These are phyloP conservation scores for Brachypteracias leptosomus DNA, from an alignment of 2,113 vertebrate species.

Conservation along the genomic window DNA sequence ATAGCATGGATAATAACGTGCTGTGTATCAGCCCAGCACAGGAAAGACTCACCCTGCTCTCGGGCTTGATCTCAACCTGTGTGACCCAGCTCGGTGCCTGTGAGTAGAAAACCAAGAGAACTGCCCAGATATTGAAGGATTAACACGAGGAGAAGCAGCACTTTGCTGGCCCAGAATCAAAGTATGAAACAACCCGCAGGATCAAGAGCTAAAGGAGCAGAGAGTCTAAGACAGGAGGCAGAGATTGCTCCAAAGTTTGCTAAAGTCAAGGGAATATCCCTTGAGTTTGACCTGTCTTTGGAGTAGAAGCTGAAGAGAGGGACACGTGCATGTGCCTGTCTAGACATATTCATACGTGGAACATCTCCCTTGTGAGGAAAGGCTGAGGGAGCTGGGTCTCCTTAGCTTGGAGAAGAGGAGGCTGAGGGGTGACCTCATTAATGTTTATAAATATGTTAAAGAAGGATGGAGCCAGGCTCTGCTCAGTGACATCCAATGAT, in stretches of 20 bases:
- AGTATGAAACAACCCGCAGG: not conserved
- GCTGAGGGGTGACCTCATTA: too few species aligned
- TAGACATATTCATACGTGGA: rapidly evolving
- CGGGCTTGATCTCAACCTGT: not conserved
- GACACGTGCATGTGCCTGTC: too few species aligned
- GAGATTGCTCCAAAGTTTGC: not conserved
- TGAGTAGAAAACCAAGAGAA: not conserved
- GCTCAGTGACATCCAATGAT: too few species aligned
- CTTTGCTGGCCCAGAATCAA: not conserved
- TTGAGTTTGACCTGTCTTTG: not conserved
- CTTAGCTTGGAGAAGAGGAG: too few species aligned
- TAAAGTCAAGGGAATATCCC: not conserved
- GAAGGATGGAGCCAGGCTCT: too few species aligned
- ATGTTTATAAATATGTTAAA: too few species aligned
- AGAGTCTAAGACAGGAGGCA: not conserved
- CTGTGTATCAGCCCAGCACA: not conserved
- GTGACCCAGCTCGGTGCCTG: not conserved
- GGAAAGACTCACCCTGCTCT: not conserved
- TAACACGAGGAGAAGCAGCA: not conserved
- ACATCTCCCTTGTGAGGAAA: too few species aligned
- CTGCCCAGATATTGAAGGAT: not conserved
- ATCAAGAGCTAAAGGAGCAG: not conserved
- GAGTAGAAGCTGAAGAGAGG: not conserved
- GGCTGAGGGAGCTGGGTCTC: too few species aligned
- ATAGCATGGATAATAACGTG: not conserved